Evolutionary conservation across 2,888 invertebrate genomes (phyloP), one percentile per base, ranked within the genome.

Genomic region (Phragmatobia fuliginosa): DNA sequence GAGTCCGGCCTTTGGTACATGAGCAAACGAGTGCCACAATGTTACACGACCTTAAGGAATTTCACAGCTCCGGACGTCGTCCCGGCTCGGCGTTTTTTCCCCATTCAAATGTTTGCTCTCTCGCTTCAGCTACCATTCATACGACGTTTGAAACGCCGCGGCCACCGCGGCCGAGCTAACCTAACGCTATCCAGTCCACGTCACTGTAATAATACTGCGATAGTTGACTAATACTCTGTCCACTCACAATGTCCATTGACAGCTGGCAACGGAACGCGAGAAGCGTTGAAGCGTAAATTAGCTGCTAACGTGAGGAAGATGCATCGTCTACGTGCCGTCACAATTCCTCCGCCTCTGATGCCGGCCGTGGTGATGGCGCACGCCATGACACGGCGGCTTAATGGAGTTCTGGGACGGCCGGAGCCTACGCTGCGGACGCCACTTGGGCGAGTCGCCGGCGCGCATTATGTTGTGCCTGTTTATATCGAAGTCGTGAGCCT

Each of bases 401-500:
- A 92, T 90, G 83, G 92, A 85, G 88, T 92, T 94, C 78, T 89
- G 90, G 74, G 90, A 85, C 67, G 91, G 92, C 78, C 92, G 89
- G 73, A 87, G 90, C 83, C 90, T 92, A 91, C 91, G 95, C 92
- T 90, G 94, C 86, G 90, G 92, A 77, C 92, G 94, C 90, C 91
- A 90, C 83, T 91, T 91, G 83, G 90, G 88, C 83, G 82, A 67
- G 81, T 95, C 94, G 83, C 95, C 95, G 70, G 95, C 95, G 82
- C 96, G 91, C 85, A 94, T 87, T 76, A 85, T 91, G 91, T 97
- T 96, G 95, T 96, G 96, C 83, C 94, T 91, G 89, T 91, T 92
- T 87, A 96, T 96, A 89, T 96, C 95, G 93, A 96, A 96, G 86
- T 95, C 95, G 87, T 96, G 94, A 83, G 96, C 96, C 85, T 95